Conservation (phyloP, 2,113 vertebrate genomes). For the Cyprinus carpio region DNA sequence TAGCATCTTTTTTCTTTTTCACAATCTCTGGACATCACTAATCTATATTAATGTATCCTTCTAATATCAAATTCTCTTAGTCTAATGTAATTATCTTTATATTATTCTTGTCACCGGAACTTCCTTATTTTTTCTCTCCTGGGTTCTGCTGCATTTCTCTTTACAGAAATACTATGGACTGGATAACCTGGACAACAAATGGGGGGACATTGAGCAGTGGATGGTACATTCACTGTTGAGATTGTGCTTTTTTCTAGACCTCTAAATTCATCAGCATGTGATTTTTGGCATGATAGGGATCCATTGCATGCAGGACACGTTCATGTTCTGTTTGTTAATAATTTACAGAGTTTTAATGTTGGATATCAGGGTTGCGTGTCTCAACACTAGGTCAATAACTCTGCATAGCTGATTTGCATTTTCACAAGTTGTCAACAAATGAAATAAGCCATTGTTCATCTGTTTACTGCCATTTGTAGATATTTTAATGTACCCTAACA, state of each 20-base stretch:
- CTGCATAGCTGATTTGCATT: neutral
- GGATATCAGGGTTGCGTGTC: neutral
- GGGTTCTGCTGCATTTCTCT: constrained; percentile 8
- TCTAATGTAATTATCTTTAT: too few relatives aligned
- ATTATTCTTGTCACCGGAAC: neutral
- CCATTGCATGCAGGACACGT: neutral
- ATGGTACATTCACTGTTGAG: constrained; percentile 83
- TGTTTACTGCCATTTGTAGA: neutral
- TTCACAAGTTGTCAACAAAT: neutral
- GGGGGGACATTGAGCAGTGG: constrained; percentile 98
- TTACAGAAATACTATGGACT: constrained; percentile 93
- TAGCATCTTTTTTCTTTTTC: too few relatives aligned
- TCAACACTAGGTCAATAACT: neutral
- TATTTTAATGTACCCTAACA: neutral
- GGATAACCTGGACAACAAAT: constrained; percentile 88
- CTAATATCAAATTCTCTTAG: too few relatives aligned
- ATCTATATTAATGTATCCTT: neutral
- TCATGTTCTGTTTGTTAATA: neutral
- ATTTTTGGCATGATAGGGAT: neutral
- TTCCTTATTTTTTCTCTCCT: constrained; percentile 22
- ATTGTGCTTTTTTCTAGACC: neutral
- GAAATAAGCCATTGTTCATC: neutral
- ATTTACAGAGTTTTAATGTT: neutral
- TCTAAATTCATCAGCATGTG: neutral
- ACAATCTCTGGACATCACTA: too few relatives aligned